phyloP scores from a whole-genome alignment of 1,140 invertebrate species.

The Bombus superbus region DNA sequence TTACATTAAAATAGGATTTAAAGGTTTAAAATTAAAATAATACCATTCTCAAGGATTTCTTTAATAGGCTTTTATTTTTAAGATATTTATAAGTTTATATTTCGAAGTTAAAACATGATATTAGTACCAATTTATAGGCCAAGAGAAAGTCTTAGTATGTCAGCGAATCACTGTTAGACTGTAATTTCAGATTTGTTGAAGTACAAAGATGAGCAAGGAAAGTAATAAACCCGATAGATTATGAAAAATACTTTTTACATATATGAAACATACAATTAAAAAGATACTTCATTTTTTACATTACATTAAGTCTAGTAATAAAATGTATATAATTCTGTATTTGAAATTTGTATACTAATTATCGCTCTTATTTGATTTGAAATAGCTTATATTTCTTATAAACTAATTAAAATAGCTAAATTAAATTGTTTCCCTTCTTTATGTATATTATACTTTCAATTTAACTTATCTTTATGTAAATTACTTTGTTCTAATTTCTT shows the following conservation, averaged over 20 bases:
- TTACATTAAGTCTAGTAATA: conserved; percentile 18
- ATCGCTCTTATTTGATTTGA: background rate
- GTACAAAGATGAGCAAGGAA: conserved; percentile 8
- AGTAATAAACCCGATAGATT: background rate
- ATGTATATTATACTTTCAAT: conserved; percentile 1
- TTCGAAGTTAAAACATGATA: background rate
- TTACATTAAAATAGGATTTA: conserved; percentile 7
- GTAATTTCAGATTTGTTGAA: conserved; percentile 27
- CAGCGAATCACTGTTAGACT: conserved; percentile 4
- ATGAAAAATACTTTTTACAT: background rate
- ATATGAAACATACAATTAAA: background rate
- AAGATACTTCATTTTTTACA: conserved; percentile 3
- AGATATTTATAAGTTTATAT: conserved; percentile 16
- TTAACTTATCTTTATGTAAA: background rate
- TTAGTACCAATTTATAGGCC: background rate
- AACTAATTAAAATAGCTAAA: background rate
- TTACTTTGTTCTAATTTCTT: background rate
- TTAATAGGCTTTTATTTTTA: conserved; percentile 19
- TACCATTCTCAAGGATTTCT: conserved; percentile 13
- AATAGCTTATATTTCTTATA: background rate
- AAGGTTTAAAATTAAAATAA: conserved; percentile 13
- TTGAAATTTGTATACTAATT: conserved; percentile 16
- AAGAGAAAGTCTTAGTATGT: background rate
- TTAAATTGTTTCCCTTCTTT: background rate
- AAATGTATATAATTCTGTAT: conserved; percentile 22